Conservation (phyloP, 2,113 vertebrate genomes). For the Pelvicachromis taeniatus region DNA sequence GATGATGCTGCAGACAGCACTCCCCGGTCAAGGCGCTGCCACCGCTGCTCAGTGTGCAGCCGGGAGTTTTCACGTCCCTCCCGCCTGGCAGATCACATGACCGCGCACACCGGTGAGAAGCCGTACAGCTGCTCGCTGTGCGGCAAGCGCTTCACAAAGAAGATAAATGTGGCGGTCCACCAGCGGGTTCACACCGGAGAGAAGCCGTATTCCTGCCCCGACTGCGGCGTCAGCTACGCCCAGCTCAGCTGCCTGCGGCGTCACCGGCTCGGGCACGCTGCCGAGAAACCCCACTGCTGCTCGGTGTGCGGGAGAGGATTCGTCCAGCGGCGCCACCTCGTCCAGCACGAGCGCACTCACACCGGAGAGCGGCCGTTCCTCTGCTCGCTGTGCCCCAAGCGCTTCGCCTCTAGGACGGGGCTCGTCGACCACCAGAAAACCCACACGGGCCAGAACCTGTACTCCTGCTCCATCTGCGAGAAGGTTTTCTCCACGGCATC, state of each 20-base stretch:
- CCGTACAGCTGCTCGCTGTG: constrained; percentile 43
- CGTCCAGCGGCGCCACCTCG: constrained; percentile 26
- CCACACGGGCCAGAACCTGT: not conserved
- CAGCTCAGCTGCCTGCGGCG: constrained; percentile 45
- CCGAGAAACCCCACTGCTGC: constrained; percentile 24
- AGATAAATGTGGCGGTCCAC: constrained; percentile 33
- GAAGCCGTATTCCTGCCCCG: constrained; percentile 48
- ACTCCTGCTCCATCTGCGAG: constrained; percentile 33
- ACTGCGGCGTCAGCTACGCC: constrained; percentile 41
- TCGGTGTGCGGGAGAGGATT: constrained; percentile 35
- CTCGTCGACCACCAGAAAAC: constrained; percentile 22
- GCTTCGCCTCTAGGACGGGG: constrained; percentile 42
- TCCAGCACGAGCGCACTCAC: constrained; percentile 46
- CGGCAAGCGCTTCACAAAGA: constrained; percentile 43
- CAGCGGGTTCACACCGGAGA: constrained; percentile 51
- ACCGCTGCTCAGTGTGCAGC: constrained; percentile 18
- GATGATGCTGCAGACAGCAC: not conserved
- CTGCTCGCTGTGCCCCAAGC: constrained; percentile 47
- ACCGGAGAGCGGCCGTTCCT: constrained; percentile 46
- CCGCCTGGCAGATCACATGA: constrained; percentile 42
- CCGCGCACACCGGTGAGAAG: constrained; percentile 21
- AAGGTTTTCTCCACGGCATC: constrained; percentile 45
- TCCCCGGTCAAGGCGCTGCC: not conserved
- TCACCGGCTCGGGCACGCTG: constrained; percentile 34
- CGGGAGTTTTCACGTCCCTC: constrained; percentile 28